Evolutionary conservation across 2,888 invertebrate genomes (phyloP).

Genomic region (Gymnocheta viridis): DNA sequence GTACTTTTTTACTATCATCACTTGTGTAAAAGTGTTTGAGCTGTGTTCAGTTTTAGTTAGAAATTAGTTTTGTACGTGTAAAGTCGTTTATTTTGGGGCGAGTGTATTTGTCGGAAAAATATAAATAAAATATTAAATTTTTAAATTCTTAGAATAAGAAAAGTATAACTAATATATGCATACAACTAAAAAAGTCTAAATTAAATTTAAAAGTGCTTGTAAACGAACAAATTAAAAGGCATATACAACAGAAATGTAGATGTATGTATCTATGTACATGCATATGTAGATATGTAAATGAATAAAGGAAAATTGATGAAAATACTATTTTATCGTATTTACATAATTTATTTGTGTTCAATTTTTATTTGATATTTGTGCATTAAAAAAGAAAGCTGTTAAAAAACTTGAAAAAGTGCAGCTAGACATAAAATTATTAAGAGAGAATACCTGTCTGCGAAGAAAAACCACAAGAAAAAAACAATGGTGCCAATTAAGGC

Average conservation of each 20-base stretch:
- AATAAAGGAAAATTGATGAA: background rate
- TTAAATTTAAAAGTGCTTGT: constrained; percentile 3
- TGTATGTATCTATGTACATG: background rate
- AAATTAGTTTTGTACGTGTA: constrained; percentile 54
- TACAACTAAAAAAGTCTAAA: background rate
- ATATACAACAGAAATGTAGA: background rate
- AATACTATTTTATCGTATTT: background rate
- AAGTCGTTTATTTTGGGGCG: constrained; percentile 10
- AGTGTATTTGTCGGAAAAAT: constrained; percentile 28
- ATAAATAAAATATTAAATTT: constrained; percentile 30
- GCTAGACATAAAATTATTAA: constrained; percentile 39
- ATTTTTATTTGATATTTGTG: constrained; percentile 48
- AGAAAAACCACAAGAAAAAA: constrained; percentile 29
- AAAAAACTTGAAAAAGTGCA: background rate
- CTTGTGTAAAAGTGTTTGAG: background rate
- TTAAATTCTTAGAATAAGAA: constrained; percentile 19
- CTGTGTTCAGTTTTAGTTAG: constrained; percentile 56
- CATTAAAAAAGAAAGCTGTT: constrained; percentile 54
- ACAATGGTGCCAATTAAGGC: constrained; percentile 41
- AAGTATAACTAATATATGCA: background rate
- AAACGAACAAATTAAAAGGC: background rate
- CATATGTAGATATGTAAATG: background rate
- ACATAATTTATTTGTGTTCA: constrained; percentile 18
- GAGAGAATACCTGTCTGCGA: constrained; percentile 40
- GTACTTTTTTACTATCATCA: background rate